Evolutionary conservation across 1,140 invertebrate genomes (phyloP), one percentile per base, ranked within the genome.

Genomic region (Pristionchus pacificus): DNA sequence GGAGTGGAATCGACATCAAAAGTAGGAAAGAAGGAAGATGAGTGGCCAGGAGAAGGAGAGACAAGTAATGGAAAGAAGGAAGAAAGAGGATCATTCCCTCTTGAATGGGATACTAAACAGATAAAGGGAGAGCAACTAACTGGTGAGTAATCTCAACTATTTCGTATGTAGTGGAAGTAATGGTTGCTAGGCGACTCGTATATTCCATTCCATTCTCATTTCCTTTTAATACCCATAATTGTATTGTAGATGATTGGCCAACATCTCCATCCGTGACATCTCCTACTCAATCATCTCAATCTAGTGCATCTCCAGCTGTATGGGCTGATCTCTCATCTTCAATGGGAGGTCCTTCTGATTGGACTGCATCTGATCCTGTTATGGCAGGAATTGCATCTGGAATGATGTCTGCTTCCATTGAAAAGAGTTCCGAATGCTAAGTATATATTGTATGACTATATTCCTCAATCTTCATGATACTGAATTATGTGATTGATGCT

Each of bases 11-110:
- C 29, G 10, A 28, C 29, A 61, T 24, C 60, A 6, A 24, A 64
- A 25, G 62, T 2, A 64, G 62, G 62, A 30, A 64, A 64, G 28
- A 64, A 25, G 62, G 25, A 64, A 2, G 24, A 64, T 2, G 31
- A 64, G 10, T 31, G 31, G 30, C 65, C 65, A 38, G n/a, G 65
- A 10, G 65, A 49, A 49, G 65, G 24, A 49, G 31, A 27, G 3
- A 66, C 2, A 38, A 66, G 27, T 27, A 66, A 24, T 27, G 38
- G 30, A 66, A 15, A 49, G 29, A 66, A 6, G 14, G 31, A 2
- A 49, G 65, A 29, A 38, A 38, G 38, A 32, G 38, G n/a, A 32
- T 14, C 10, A 10, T 3, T 3, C 38, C 62, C 19, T 14, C 62
- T 6, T 13, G 30, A 14, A 65, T 19, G 25, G 14, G 14, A 14